Evolutionary conservation across 2,797 vertebrate genomes (phyloP), one percentile per base, ranked within the genome.

Genomic region (Telmatherina bonti): DNA sequence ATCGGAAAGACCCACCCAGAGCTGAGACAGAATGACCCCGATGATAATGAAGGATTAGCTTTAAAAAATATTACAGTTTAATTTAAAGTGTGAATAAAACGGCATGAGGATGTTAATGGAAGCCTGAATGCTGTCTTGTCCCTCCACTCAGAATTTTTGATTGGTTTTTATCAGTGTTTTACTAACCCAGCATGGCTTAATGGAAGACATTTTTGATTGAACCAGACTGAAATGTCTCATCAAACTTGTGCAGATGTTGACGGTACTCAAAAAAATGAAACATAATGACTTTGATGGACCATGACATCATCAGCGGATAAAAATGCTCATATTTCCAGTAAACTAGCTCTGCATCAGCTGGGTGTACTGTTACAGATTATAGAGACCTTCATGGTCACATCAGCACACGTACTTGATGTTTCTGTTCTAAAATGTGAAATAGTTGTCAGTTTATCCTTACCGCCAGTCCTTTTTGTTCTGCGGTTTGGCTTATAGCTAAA

Each of bases 31-130:
- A 88, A 70, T 85, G 87, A 88, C 88, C 88, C 67, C 36, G 30
- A 49, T 70, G 79, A 89, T 89, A 84, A 88, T 18, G 67, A 88
- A 63, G 82, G 76, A 87, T 88, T 89, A 81, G 75, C 58, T 29
- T 59, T 30, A 52, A 43, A 51, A 69, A 80, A 64, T 69, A 76
- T 64, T 67, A 49, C 75, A 72, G 24, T 85, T 87, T 67, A 38
- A 82, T 82, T 88, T 52, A 87, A 82, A 81, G 64, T 76, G 57
- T 73, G 69, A 89, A 79, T 85, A 67, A 82, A 81, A 81, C 69
- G 31, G 61, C 43, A 80, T 62, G 51, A 45, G 58, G 38, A 60
- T 83, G 63, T 78, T 75, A 83, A 80, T 57, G 57, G 57, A 49
- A 31, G 27, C 47, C 55, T 72, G 60, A 73, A 61, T 71, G 64